These are phyloP conservation scores for Periparus ater DNA, from an alignment of 2,797 vertebrate species.

Conservation along the genomic window DNA sequence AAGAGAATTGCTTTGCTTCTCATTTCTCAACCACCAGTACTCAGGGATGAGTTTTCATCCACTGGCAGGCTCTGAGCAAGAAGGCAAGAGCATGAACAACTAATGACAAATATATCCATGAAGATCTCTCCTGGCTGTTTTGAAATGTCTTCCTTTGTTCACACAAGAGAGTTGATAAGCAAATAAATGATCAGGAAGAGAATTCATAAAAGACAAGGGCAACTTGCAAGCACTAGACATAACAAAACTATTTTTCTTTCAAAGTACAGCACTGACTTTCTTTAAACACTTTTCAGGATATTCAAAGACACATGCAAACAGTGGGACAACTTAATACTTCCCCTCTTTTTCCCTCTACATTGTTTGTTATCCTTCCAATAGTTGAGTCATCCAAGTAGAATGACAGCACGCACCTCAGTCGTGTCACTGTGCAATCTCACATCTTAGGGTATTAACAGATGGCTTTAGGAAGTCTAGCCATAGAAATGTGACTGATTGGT, in stretches of 20 bases:
- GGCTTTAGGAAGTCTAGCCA: neutral
- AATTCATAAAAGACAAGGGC: neutral
- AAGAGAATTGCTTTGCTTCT: slow-evolving; percentile 18
- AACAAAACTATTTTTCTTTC: neutral
- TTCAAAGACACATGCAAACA: neutral
- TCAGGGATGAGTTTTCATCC: slow-evolving; percentile 13
- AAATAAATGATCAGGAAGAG: slow-evolving; percentile 14
- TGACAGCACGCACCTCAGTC: neutral
- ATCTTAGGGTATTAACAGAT: neutral
- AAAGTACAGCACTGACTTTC: neutral
- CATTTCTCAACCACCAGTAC: slow-evolving; percentile 21
- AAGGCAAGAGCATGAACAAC: slow-evolving; percentile 27
- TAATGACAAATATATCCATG: slow-evolving; percentile 2
- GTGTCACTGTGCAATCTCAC: neutral
- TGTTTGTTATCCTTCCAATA: neutral
- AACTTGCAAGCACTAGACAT: neutral
- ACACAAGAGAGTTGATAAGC: neutral
- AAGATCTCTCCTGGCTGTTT: neutral
- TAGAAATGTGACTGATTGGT: neutral
- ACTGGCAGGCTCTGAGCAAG: neutral
- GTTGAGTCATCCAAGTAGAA: neutral
- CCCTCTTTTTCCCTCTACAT: neutral
- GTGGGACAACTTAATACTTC: neutral
- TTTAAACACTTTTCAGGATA: neutral
- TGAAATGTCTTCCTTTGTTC: slow-evolving; percentile 2